phyloP scores from a whole-genome alignment of 2,888 invertebrate genomes.

The Odontomyia ornata region DNA sequence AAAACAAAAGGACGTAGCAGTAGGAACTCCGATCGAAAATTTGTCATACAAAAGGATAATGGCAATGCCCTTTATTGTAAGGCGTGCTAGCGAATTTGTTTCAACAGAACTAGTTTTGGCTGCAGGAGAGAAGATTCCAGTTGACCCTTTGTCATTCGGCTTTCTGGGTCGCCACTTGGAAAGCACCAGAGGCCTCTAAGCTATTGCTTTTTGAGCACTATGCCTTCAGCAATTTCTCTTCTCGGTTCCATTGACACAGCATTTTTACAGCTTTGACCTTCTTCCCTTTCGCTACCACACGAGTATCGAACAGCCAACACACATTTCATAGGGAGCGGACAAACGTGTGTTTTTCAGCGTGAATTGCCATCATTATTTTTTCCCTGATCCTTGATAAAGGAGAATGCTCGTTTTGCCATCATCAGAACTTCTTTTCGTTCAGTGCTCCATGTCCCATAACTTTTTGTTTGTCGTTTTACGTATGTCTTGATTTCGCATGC shows the following conservation, averaged over 20 bases:
- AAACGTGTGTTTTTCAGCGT: constrained; percentile 4
- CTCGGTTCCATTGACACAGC: constrained; percentile 1
- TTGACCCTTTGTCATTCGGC: background rate
- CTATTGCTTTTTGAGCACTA: constrained; percentile 15
- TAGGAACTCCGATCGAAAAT: constrained; percentile 16
- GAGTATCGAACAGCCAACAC: constrained; percentile 20
- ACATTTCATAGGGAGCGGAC: background rate
- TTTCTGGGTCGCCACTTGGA: constrained; percentile 8
- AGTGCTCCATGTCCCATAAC: background rate
- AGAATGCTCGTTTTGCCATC: constrained; percentile 21
- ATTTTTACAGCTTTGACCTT: constrained; percentile 12
- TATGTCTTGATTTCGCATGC: constrained; percentile 10
- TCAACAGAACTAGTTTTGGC: background rate
- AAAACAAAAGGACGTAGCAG: constrained; percentile 10
- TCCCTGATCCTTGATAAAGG: constrained; percentile 10
- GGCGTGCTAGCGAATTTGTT: background rate
- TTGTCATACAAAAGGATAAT: constrained; percentile 20
- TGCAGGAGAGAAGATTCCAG: background rate
- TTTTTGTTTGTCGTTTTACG: background rate
- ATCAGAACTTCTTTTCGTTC: background rate
- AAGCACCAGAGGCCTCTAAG: background rate
- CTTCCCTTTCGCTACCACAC: background rate
- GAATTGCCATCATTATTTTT: constrained; percentile 41
- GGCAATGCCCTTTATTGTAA: background rate
- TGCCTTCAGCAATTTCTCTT: background rate